Base-by-base conservation (phyloP, 2,888 invertebrate species). In the Palloptera scutellata region DNA sequence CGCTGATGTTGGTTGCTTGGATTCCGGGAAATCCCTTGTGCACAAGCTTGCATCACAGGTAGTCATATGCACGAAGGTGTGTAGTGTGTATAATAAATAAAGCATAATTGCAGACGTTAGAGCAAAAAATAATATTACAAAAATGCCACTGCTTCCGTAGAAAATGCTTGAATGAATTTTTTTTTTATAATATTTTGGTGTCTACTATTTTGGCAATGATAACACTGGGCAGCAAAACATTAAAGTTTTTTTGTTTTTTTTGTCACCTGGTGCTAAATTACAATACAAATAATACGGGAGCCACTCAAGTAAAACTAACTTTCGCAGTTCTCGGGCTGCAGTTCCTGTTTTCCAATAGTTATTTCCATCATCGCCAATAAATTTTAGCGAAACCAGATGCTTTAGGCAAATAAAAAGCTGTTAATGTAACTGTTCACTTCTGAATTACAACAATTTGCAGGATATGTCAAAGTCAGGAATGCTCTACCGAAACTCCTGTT, bases 21-120 rank as follows among this genome's bases (percentile, higher is more conserved):
- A 72, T 76, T 76, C 76, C 74, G 74, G 76, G 75, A 76, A 76
- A 75, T 72, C 73, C 76, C 75, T 68, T 55, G 42, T 62, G 67
- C 67, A 65, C 60, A 45, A 42, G 59, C 63, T 40, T 57, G 43
- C 51, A 30, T 30, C 30, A 30, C 30, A 30, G 30, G 30, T 30
- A 30, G 30, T 4, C 30, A 4, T 15, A 48, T 15, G 51, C 4
- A 15, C 8, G 15, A 3, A 48, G 2, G 15, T 48, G 15, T 48
- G 4, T 48, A 15, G 13, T 45, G 4, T 48, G 6, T 48, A 48
- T 48, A 48, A 48, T 48, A n/a, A 48, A 48, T 48, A 48, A 48
- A 48, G 6, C 15, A 48, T 48, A n/a, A n/a, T 48, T 48, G 30
- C 30, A 30, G 30, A 30, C 30, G 2, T 30, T 30, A 4, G 30